A percentile compares a stretch with the other conserved stretches of the same genome.
phyloP scores from a whole-genome alignment of 2,888 invertebrate genomes.

The Oxystoma pomonae region DNA sequence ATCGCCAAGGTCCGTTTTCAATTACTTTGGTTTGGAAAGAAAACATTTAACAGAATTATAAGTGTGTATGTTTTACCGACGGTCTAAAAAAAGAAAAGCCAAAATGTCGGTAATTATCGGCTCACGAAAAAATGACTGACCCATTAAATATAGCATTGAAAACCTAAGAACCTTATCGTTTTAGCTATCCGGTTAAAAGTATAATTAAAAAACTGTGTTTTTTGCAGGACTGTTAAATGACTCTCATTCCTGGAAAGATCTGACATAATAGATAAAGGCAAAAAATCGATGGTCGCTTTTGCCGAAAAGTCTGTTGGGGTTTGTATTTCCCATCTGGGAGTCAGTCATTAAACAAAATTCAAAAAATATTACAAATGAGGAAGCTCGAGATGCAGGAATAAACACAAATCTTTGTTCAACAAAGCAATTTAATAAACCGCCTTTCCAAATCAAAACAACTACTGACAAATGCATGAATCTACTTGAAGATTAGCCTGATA shows the following conservation, averaged over 20 bases:
- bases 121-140: too few species aligned
- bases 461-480: background rate
- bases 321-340: background rate
- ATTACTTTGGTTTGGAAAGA: too few species aligned
- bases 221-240: background rate
- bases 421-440: too few species aligned
- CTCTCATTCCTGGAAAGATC: background rate
- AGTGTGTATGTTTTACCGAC: too few species aligned
- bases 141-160: too few species aligned
- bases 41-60: too few species aligned
- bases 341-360: background rate
- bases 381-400: background rate
- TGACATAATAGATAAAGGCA: background rate
- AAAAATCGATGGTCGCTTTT: background rate
- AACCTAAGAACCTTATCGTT: too few species aligned
- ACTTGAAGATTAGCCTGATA: background rate
- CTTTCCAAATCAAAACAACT: background rate
- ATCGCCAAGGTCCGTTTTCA: too few species aligned
- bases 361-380: background rate
- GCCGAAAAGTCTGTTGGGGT: background rate
- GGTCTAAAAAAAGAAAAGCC: too few species aligned
- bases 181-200: too few species aligned
- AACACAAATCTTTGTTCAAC: too few species aligned
- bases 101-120: too few species aligned
- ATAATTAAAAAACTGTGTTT: background rate